phyloP scores from a whole-genome alignment of 2,888 invertebrate genomes.

The Sinotaia quadrata region DNA sequence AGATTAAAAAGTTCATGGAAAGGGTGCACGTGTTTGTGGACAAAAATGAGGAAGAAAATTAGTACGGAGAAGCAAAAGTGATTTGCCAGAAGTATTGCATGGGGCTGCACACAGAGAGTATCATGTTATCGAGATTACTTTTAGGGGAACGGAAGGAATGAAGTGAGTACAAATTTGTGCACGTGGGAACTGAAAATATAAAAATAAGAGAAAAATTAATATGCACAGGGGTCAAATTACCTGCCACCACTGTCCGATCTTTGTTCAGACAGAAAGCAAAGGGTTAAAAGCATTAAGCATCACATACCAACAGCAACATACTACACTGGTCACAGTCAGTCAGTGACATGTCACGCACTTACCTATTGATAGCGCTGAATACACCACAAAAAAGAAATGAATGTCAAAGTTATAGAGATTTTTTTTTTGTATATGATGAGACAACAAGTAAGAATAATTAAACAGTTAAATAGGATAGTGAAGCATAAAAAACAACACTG shows the following conservation, averaged over 20 bases:
- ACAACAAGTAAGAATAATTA: neutral
- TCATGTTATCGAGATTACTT: no score
- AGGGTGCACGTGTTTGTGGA: no score
- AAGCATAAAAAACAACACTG: conserved; percentile 20
- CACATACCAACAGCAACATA: conserved; percentile 8
- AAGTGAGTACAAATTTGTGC: no score
- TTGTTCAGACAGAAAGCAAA: conserved; percentile 16
- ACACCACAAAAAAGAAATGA: conserved; percentile 17
- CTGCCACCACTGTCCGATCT: conserved; percentile 22
- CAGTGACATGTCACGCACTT: conserved; percentile 28
- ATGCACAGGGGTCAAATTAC: no score
- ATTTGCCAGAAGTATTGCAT: no score
- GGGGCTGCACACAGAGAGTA: no score
- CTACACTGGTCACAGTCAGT: neutral
- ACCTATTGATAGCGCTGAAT: conserved; percentile 38
- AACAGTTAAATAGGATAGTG: neutral
- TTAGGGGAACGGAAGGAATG: no score
- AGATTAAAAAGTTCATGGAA: no score
- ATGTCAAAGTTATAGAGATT: no score
- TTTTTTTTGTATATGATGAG: no score
- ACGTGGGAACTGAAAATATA: neutral
- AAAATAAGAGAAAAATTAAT: conserved; percentile 4
- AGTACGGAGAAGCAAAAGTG: no score
- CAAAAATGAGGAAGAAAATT: no score
- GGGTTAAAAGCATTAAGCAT: conserved; percentile 12